These are phyloP conservation scores for Theretra japonica DNA, from an alignment of 2,888 invertebrate species.

Conservation along the genomic window DNA sequence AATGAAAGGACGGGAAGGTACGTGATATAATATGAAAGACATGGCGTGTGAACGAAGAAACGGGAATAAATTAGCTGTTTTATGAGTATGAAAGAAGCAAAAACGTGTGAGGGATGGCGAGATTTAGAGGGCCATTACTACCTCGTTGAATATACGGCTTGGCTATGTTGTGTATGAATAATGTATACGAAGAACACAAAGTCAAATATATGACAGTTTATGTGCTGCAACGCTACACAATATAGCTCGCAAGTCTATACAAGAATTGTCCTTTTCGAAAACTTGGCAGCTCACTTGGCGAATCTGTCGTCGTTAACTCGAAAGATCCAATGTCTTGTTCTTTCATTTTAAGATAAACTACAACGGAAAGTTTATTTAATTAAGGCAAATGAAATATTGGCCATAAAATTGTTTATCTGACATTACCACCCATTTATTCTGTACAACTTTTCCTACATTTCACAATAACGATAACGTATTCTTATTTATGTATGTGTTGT, in stretches of 20 bases:
- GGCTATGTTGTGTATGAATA: too few species aligned
- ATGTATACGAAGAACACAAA: too few species aligned
- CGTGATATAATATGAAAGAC: neutral
- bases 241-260: too few species aligned
- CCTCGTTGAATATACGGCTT: neutral
- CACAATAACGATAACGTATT: constrained; percentile 1
- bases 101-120: neutral
- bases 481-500: neutral
- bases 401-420: constrained; percentile 1
- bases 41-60: constrained; percentile 8
- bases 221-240: too few species aligned
- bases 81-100: neutral
- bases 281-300: too few species aligned
- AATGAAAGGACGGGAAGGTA: constrained; percentile 4
- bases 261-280: too few species aligned
- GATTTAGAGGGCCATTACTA: neutral
- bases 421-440: neutral
- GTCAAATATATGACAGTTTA: too few species aligned
- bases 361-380: neutral
- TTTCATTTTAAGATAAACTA: too few species aligned
- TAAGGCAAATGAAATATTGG: neutral
- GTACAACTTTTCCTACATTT: neutral
- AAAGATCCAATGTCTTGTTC: too few species aligned
- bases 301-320: too few species aligned
- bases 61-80: constrained; percentile 10